Evolutionary conservation across 2,888 invertebrate species (phyloP).

Genomic region (Cremastinae sp.): DNA sequence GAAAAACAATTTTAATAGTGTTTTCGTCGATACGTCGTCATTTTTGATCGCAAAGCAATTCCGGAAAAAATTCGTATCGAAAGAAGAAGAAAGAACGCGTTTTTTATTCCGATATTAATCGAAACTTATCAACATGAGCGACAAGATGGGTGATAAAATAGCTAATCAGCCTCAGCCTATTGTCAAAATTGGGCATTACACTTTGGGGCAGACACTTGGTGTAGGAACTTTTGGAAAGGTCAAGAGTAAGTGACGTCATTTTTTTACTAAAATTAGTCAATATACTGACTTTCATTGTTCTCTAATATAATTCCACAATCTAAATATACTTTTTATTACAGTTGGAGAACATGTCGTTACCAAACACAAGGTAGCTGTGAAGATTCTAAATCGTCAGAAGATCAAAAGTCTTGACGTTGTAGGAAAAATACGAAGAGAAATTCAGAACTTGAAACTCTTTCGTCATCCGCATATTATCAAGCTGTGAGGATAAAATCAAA

Average conservation of each 20-base stretch:
- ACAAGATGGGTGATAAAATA: constrained; percentile 74
- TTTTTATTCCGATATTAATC: neutral
- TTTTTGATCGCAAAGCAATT: constrained; percentile 1
- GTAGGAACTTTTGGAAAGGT: constrained; percentile 99
- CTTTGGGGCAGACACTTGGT: constrained; percentile 95
- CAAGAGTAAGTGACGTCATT: constrained; percentile 85
- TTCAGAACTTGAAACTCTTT: constrained; percentile 99
- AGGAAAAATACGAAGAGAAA: constrained; percentile 98
- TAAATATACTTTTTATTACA: constrained; percentile 73
- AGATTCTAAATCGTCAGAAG: constrained; percentile 98
- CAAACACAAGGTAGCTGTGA: constrained; percentile 98
- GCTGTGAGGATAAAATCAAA: constrained; percentile 83
- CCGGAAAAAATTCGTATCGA: neutral
- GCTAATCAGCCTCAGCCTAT: constrained; percentile 84
- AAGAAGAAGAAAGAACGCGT: too few relatives aligned
- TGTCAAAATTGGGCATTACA: constrained; percentile 98
- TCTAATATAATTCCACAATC: constrained; percentile 4
- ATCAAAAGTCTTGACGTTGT: constrained; percentile 99
- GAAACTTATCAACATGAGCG: neutral
- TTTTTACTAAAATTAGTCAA: neutral
- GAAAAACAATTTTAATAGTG: constrained; percentile 13
- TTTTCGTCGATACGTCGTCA: constrained; percentile 19
- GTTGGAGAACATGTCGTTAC: constrained; percentile 98
- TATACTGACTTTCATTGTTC: neutral
- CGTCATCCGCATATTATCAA: constrained; percentile 99